Percentiles rank a stretch among this genome's conserved stretches.
These are phyloP conservation scores for Lycophotia porphyrea DNA, from an alignment of 2,888 invertebrate genomes.

Conservation along the genomic window DNA sequence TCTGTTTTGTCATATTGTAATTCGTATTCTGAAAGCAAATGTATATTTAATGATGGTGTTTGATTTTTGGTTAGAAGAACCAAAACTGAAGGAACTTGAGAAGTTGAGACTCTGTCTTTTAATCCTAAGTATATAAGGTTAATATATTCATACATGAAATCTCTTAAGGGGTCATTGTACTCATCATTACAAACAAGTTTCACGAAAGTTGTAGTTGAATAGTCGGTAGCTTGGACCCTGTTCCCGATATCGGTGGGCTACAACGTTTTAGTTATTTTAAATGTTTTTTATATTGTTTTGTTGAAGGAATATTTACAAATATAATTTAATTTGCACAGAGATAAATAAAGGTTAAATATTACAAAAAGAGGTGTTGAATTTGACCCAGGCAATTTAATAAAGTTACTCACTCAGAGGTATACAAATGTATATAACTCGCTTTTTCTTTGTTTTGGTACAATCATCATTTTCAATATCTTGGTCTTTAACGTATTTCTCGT, in stretches of 20 bases:
- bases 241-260: too few relatives aligned
- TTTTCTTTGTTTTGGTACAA: slow-evolving; percentile 17
- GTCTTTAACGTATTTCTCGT: slow-evolving; percentile 8
- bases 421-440: slow-evolving; percentile 34
- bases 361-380: background rate
- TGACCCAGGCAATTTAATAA: background rate
- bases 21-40: slow-evolving; percentile 70
- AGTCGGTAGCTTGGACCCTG: too few relatives aligned
- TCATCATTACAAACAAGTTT: too few relatives aligned
- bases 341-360: too few relatives aligned
- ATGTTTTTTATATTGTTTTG: too few relatives aligned
- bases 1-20: slow-evolving; percentile 68
- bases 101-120: background rate
- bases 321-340: too few relatives aligned
- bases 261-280: too few relatives aligned
- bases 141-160: too few relatives aligned
- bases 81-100: background rate
- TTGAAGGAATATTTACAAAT: too few relatives aligned
- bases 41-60: background rate
- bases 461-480: background rate
- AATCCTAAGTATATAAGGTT: too few relatives aligned
- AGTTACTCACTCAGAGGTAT: slow-evolving; percentile 26
- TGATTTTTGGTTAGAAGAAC: background rate
- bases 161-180: too few relatives aligned
- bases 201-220: too few relatives aligned